phyloP scores from a whole-genome alignment of 1,140 invertebrate species.

The Nasonia longicornis region DNA sequence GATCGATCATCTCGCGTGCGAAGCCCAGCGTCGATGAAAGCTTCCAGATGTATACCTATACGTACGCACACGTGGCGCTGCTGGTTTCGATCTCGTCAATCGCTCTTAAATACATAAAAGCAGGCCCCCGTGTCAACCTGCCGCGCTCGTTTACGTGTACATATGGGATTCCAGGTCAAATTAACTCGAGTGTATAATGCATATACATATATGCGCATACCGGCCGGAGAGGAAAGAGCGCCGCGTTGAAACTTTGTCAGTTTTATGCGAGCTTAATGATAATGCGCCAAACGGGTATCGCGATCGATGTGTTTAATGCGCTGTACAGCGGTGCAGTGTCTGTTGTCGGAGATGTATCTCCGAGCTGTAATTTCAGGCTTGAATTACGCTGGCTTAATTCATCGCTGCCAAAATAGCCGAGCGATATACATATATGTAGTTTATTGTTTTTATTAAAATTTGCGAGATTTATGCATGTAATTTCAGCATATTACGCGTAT shows the following conservation, averaged over 20 bases:
- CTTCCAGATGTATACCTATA: neutral
- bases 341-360: neutral
- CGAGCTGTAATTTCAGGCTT: neutral
- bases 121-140: constrained; percentile 12
- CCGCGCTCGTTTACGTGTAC: neutral
- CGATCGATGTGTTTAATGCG: constrained; percentile 15
- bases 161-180: constrained; percentile 39
- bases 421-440: neutral
- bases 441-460: neutral
- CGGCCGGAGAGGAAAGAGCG: neutral
- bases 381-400: neutral
- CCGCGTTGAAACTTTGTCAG: constrained; percentile 17
- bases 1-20: too few relatives aligned
- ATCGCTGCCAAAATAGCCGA: neutral
- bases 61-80: neutral
- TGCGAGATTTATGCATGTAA: neutral
- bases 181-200: constrained; percentile 4
- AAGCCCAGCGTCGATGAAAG: neutral
- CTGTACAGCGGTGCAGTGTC: neutral
- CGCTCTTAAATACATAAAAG: constrained; percentile 18
- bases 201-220: neutral
- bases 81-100: constrained; percentile 13
- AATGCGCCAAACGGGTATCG: constrained; percentile 39
- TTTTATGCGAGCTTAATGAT: constrained; percentile 35
- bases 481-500: neutral